Conservation (phyloP, 2,888 invertebrate species). For the Dasysyrphus albostriatus region DNA sequence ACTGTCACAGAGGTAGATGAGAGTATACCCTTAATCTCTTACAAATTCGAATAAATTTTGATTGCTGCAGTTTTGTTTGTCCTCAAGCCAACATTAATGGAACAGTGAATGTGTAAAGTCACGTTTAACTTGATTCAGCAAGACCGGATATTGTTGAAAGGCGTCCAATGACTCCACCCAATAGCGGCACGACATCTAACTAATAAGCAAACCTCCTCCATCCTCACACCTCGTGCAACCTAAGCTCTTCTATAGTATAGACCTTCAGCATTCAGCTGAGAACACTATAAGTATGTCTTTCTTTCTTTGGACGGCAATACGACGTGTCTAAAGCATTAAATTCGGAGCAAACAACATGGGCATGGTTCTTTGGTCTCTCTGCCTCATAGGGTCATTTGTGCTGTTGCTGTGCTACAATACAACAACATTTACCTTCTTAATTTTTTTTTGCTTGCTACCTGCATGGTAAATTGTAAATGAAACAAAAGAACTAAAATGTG, state of each 20-base stretch:
- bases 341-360: constrained; percentile 68
- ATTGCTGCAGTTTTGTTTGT: constrained; percentile 46
- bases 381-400: constrained; percentile 65
- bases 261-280: constrained; percentile 17
- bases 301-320: constrained; percentile 42
- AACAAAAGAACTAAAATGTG: constrained; percentile 63
- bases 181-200: constrained; percentile 55
- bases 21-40: constrained; percentile 17
- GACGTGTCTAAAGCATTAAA: constrained; percentile 70
- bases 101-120: constrained; percentile 67
- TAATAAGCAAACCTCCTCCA: constrained; percentile 46
- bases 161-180: constrained; percentile 74
- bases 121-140: constrained; percentile 58
- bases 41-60: constrained; percentile 45
- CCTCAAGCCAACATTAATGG: constrained; percentile 53
- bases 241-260: constrained; percentile 38
- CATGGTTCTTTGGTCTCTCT: constrained; percentile 59
- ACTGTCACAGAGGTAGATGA: no score
- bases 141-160: constrained; percentile 71
- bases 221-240: constrained; percentile 30
- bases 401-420: constrained; percentile 47
- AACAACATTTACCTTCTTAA: constrained; percentile 36
- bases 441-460: constrained; percentile 38
- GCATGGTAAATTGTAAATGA: constrained; percentile 33
- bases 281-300: constrained; percentile 31